These are phyloP conservation scores for Nycticebus coucang DNA, from an alignment of 2,113 vertebrate genomes.

Conservation along the genomic window DNA sequence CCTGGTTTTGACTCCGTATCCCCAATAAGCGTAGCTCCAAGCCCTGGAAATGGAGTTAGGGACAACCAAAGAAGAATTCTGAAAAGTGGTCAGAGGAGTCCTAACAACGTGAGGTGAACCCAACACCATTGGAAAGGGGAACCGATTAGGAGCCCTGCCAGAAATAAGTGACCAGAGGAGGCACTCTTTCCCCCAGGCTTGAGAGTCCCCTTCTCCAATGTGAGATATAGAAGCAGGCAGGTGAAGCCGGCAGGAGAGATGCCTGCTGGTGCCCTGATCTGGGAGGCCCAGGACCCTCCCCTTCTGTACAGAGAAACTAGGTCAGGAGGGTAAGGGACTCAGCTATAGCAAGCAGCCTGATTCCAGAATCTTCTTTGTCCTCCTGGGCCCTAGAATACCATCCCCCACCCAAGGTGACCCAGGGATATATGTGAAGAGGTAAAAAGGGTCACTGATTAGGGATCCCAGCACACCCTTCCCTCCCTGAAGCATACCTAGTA, in stretches of 20 bases:
- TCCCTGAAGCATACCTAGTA: background rate
- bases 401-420: background rate
- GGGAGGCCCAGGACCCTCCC: background rate
- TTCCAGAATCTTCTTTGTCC: background rate
- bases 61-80: background rate
- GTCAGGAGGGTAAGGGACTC: background rate
- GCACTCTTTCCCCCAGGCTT: background rate
- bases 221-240: background rate
- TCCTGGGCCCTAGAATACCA: background rate
- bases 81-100: background rate
- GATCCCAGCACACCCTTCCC: background rate
- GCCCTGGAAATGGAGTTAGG: background rate
- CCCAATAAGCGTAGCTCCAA: background rate
- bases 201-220: background rate
- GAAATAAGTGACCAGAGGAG: background rate
- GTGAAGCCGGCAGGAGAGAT: background rate
- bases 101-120: background rate
- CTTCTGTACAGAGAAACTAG: background rate
- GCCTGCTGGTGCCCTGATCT: background rate
- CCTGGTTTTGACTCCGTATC: background rate
- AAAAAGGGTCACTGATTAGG: background rate
- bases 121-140: background rate
- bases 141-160: background rate
- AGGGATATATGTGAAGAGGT: background rate
- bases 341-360: background rate